phyloP scores from a whole-genome alignment of 1,140 invertebrate genomes.

The Zaprionus africanus region DNA sequence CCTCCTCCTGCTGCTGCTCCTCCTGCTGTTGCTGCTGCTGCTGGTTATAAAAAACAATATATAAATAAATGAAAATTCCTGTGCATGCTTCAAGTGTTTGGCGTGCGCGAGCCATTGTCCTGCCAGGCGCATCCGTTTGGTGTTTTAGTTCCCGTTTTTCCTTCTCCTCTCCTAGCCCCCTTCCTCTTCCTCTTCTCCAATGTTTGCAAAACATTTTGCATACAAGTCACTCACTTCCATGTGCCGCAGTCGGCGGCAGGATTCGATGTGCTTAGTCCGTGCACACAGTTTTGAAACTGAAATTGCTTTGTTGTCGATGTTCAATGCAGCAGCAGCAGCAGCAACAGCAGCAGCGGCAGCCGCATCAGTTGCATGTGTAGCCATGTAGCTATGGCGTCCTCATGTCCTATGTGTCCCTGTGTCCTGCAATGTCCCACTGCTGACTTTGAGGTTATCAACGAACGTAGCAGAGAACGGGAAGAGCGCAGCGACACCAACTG shows the following conservation, averaged over 20 bases:
- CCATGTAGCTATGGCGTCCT: slow-evolving; percentile 25
- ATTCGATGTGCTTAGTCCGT: slow-evolving; percentile 60
- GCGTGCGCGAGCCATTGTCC: slow-evolving; percentile 80
- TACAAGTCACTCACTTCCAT: slow-evolving; percentile 74
- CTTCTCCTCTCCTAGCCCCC: slow-evolving; percentile 30
- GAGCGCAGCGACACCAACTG: slow-evolving; percentile 35
- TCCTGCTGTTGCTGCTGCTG: slow-evolving; percentile 40
- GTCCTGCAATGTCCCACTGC: slow-evolving; percentile 14
- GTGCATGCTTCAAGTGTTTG: slow-evolving; percentile 81
- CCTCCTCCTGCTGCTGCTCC: slow-evolving; percentile 3
- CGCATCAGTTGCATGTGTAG: slow-evolving; percentile 55
- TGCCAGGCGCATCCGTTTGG: slow-evolving; percentile 69
- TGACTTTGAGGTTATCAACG: slow-evolving; percentile 66
- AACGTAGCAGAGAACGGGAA: slow-evolving; percentile 37
- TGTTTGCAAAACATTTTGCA: slow-evolving; percentile 74
- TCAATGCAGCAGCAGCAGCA: slow-evolving; percentile 59
- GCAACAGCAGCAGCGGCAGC: slow-evolving; percentile 24
- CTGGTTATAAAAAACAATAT: slow-evolving; percentile 81
- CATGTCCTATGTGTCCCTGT: slow-evolving; percentile 11
- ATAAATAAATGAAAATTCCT: slow-evolving; percentile 83
- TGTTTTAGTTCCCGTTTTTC: slow-evolving; percentile 44
- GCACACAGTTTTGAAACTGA: slow-evolving; percentile 73
- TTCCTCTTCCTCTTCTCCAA: background rate
- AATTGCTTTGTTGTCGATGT: slow-evolving; percentile 82
- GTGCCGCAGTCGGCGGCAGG: slow-evolving; percentile 49